A percentile compares a stretch with the other conserved stretches of the same genome.
Evolutionary conservation across 1,140 invertebrate genomes (phyloP).

Genomic region (Paramacrobiotus metropolitanus): DNA sequence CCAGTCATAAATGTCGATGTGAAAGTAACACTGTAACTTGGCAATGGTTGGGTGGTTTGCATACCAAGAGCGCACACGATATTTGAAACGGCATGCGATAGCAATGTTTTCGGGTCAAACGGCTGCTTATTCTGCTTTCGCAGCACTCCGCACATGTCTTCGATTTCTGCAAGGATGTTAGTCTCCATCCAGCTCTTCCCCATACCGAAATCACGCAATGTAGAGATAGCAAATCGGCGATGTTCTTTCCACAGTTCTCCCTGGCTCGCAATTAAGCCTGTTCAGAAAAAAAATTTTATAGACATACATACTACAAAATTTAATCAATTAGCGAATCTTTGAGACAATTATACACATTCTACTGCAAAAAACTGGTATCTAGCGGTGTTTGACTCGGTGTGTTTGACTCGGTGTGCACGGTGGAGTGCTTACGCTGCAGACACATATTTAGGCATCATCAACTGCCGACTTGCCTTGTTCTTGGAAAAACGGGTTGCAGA

Average conservation of each 20-base stretch:
- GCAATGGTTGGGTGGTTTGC: background rate
- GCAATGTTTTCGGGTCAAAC: background rate
- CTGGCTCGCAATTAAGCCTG: too few species aligned
- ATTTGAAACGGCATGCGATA: background rate
- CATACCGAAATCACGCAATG: background rate
- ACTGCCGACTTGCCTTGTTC: too few species aligned
- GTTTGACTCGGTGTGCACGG: too few species aligned
- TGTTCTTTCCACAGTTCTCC: background rate
- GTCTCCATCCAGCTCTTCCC: background rate
- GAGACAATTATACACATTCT: too few species aligned
- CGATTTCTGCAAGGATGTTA: background rate
- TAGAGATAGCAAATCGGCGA: background rate
- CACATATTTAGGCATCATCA: too few species aligned
- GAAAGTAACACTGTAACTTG: too few species aligned
- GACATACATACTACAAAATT: background rate
- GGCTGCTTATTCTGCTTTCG: background rate
- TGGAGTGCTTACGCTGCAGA: too few species aligned
- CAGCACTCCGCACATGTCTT: background rate
- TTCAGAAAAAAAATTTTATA: too few species aligned
- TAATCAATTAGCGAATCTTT: background rate
- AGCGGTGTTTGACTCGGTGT: too few species aligned
- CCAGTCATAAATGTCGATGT: too few species aligned
- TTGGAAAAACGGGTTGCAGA: too few species aligned
- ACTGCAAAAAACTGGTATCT: too few species aligned
- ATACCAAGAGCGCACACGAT: background rate